Evolutionary conservation across 2,888 invertebrate species (phyloP).

Genomic region (Mimas tiliae): DNA sequence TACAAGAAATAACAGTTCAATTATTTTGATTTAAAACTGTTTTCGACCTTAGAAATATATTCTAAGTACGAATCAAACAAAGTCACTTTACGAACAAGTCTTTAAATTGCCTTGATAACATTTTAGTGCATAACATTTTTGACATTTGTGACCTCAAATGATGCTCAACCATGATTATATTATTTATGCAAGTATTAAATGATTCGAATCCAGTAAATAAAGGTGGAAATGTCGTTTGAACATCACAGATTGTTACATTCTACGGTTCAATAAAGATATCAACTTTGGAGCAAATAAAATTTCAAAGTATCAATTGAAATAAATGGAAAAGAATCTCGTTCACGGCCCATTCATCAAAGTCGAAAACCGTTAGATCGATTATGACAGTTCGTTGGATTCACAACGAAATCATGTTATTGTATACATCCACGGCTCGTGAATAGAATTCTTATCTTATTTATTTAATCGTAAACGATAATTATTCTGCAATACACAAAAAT

Average conservation of each 20-base stretch:
- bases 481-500: not conserved
- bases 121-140: too few relatives aligned
- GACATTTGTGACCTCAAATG: too few relatives aligned
- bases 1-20: too few relatives aligned
- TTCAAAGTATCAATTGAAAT: conserved; percentile 2
- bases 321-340: conserved; percentile 39
- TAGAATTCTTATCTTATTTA: conserved; percentile 6
- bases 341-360: conserved; percentile 50
- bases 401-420: conserved; percentile 12
- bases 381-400: conserved; percentile 21
- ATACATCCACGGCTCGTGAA: conserved; percentile 9
- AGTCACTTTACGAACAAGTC: too few relatives aligned
- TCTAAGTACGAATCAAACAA: too few relatives aligned
- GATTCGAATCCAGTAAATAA: not conserved
- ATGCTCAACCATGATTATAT: too few relatives aligned
- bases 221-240: too few relatives aligned
- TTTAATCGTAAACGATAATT: conserved; percentile 1
- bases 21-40: too few relatives aligned
- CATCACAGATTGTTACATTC: not conserved
- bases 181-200: not conserved
- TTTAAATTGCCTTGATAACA: too few relatives aligned
- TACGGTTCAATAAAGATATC: not conserved
- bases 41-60: too few relatives aligned
- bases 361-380: conserved; percentile 36
- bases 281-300: conserved; percentile 39